Percentiles rank a stretch among this genome's conserved stretches.
phyloP scores from a whole-genome alignment of 2,797 vertebrate genomes.

The Scyliorhinus canicula region DNA sequence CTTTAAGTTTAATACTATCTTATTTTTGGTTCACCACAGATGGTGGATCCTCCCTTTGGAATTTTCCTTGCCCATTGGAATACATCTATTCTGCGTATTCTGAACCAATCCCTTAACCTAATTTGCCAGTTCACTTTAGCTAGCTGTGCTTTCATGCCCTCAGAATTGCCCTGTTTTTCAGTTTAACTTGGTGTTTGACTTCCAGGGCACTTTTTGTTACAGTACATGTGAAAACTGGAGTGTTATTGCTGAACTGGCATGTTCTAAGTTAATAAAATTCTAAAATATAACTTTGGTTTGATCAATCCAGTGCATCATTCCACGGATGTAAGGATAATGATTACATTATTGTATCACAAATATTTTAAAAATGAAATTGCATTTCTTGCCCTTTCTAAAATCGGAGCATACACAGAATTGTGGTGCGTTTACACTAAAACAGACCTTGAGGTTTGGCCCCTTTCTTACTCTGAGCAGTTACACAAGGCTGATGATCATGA shows the following conservation, averaged over 20 bases:
- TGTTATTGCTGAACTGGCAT: neutral
- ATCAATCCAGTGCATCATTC: neutral
- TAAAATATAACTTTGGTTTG: neutral
- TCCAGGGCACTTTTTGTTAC: neutral
- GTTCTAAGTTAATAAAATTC: neutral
- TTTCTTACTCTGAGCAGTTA: neutral
- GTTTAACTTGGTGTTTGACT: neutral
- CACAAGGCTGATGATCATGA: neutral
- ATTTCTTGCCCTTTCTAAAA: neutral
- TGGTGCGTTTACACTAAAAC: neutral
- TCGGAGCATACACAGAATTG: neutral
- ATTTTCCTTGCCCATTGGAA: too few species aligned
- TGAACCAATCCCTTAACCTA: too few species aligned
- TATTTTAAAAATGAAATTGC: neutral
- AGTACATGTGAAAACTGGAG: neutral
- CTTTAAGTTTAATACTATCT: too few species aligned
- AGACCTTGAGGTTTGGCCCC: neutral
- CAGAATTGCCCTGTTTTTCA: too few species aligned
- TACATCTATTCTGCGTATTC: too few species aligned
- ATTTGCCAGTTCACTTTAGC: too few species aligned
- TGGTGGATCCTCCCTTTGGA: too few species aligned
- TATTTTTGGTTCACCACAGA: too few species aligned
- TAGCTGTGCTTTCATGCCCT: too few species aligned
- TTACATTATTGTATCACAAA: neutral
- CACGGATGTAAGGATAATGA: neutral